Conservation (phyloP, 2,888 invertebrate genomes). For the Dryocosmus kuriphilus region DNA sequence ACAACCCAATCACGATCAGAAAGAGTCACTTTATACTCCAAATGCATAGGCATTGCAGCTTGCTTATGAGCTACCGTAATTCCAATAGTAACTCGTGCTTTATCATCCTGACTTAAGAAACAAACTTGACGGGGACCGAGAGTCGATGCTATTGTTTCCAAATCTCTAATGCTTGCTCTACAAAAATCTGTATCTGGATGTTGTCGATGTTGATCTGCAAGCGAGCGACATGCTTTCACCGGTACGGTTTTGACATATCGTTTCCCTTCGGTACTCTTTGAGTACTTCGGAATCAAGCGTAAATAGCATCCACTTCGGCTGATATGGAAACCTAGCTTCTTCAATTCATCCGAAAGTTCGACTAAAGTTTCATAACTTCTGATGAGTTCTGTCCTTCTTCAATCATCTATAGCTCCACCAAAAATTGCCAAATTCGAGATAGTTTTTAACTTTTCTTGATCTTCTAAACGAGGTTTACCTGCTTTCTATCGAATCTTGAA, state of each 20-base stretch:
- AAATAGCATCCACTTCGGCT: conserved; percentile 58
- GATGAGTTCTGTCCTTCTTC: conserved; percentile 41
- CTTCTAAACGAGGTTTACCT: background rate
- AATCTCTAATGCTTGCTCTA: conserved; percentile 26
- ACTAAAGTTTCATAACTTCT: conserved; percentile 45
- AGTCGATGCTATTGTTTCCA: conserved; percentile 57
- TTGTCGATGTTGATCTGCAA: conserved; percentile 54
- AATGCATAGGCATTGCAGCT: conserved; percentile 64
- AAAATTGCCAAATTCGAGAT: conserved; percentile 8
- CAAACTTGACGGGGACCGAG: conserved; percentile 50
- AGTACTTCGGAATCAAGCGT: conserved; percentile 58
- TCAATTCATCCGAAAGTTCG: conserved; percentile 36
- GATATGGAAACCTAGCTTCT: conserved; percentile 56
- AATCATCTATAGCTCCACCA: conserved; percentile 48
- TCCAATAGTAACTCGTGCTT: conserved; percentile 65
- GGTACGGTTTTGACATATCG: conserved; percentile 62
- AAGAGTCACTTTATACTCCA: conserved; percentile 58
- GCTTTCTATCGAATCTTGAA: background rate
- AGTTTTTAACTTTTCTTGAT: background rate
- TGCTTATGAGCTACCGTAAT: conserved; percentile 67
- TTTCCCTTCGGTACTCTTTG: conserved; percentile 59
- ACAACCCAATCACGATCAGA: too few relatives aligned
- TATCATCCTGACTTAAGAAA: conserved; percentile 64
- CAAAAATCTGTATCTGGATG: conserved; percentile 61
- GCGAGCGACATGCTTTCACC: conserved; percentile 48